phyloP scores from a whole-genome alignment of 2,888 invertebrate genomes.

The Cerastis leucographa region DNA sequence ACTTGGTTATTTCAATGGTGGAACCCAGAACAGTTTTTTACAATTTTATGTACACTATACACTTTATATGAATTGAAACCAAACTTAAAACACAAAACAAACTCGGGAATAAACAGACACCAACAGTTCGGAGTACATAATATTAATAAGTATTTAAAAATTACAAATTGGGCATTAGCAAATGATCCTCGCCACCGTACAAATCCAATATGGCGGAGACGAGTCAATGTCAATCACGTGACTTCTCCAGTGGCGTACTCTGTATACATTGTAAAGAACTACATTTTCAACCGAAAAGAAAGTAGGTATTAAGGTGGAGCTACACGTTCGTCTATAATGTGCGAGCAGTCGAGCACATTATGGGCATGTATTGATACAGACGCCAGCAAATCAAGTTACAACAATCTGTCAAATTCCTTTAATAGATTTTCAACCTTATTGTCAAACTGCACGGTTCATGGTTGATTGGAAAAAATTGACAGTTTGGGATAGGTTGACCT shows the following conservation, averaged over 20 bases:
- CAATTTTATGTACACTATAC: constrained; percentile 62
- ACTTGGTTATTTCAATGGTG: constrained; percentile 85
- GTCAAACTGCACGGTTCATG: too few species aligned
- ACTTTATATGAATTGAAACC: constrained; percentile 50
- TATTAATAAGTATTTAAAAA: constrained; percentile 69
- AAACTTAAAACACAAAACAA: constrained; percentile 54
- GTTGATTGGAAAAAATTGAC: too few species aligned
- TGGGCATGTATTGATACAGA: not conserved
- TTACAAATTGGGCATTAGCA: constrained; percentile 77
- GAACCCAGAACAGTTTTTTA: constrained; percentile 75
- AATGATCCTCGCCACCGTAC: constrained; percentile 77
- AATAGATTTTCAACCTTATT: too few species aligned
- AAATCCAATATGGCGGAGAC: constrained; percentile 83
- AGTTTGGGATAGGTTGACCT: too few species aligned
- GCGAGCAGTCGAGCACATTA: not conserved
- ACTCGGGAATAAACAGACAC: constrained; percentile 58
- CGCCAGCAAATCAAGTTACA: too few species aligned
- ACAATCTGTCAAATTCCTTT: too few species aligned
- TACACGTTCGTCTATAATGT: not conserved
- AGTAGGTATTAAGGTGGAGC: constrained; percentile 2
- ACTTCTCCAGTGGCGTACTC: constrained; percentile 66
- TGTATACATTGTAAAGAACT: constrained; percentile 25
- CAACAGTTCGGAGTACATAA: constrained; percentile 55
- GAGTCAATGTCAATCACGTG: constrained; percentile 81
- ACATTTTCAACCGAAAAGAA: constrained; percentile 5